These are phyloP conservation scores for Diorhabda carinulata DNA, from an alignment of 1,140 invertebrate species.

Conservation along the genomic window DNA sequence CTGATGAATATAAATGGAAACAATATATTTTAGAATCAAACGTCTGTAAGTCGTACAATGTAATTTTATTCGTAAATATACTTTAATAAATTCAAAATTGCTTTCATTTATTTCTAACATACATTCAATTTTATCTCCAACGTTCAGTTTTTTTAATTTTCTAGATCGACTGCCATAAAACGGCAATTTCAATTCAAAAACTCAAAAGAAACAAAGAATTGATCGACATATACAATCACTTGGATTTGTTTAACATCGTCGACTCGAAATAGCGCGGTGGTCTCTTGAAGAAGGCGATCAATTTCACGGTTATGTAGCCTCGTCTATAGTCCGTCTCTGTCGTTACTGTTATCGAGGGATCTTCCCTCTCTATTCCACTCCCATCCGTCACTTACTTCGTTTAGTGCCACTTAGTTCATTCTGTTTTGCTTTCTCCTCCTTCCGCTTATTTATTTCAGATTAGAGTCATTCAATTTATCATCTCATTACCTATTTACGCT, in stretches of 20 bases:
- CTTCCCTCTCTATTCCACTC: constrained; percentile 27
- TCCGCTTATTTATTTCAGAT: constrained; percentile 46
- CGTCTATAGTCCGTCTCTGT: constrained; percentile 33
- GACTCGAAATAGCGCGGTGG: constrained; percentile 38
- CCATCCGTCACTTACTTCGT: constrained; percentile 46
- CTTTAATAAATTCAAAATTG: neutral
- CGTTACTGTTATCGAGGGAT: constrained; percentile 7
- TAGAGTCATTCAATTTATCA: constrained; percentile 46
- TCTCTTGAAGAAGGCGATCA: constrained; percentile 41
- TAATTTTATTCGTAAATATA: too few relatives aligned
- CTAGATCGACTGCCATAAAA: constrained; percentile 16
- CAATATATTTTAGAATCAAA: too few relatives aligned
- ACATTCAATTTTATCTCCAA: neutral
- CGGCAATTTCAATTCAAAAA: constrained; percentile 22
- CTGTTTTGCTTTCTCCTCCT: constrained; percentile 40
- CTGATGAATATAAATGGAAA: too few relatives aligned
- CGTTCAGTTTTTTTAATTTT: neutral
- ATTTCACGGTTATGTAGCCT: constrained; percentile 45
- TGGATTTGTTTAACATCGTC: constrained; percentile 43
- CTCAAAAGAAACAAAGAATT: constrained; percentile 31
- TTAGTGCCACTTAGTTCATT: constrained; percentile 45
- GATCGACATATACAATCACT: constrained; percentile 37
- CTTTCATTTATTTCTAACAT: constrained; percentile 18
- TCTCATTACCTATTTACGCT: constrained; percentile 44
- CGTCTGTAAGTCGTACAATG: too few relatives aligned